Evolutionary conservation across 2,888 invertebrate species (phyloP).

Genomic region (Mylabris sibirica): DNA sequence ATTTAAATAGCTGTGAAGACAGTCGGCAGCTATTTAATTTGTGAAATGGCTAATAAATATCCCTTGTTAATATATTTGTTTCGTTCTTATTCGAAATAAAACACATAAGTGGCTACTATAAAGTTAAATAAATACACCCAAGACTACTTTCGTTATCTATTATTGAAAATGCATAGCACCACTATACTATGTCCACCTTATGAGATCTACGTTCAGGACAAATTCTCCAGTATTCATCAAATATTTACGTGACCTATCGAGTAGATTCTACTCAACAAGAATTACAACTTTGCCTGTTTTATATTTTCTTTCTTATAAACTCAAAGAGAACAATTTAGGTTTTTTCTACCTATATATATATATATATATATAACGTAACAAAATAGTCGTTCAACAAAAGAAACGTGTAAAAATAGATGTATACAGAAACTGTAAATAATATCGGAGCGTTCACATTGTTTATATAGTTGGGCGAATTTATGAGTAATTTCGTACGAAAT

Average conservation of each 20-base stretch:
- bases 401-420: too few species aligned
- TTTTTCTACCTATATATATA: too few species aligned
- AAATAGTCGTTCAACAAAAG: neutral
- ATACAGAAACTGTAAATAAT: slow-evolving; percentile 13
- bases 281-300: slow-evolving; percentile 30
- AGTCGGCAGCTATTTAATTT: neutral
- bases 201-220: slow-evolving; percentile 47
- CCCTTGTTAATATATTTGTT: slow-evolving; percentile 11
- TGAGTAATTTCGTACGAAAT: slow-evolving; percentile 26
- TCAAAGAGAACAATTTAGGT: slow-evolving; percentile 13
- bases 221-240: slow-evolving; percentile 48
- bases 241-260: slow-evolving; percentile 49
- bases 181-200: slow-evolving; percentile 46
- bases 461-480: slow-evolving; percentile 28
- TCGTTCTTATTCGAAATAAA: neutral
- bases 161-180: slow-evolving; percentile 51
- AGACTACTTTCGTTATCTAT: slow-evolving; percentile 51
- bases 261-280: slow-evolving; percentile 35
- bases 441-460: slow-evolving; percentile 22
- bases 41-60: slow-evolving; percentile 20
- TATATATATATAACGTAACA: slow-evolving; percentile 26
- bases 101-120: slow-evolving; percentile 1
- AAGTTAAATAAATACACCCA: slow-evolving; percentile 46
- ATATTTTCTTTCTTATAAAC: slow-evolving; percentile 16
- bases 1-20: neutral